Conservation (phyloP, 2,888 invertebrate species). For the Encarsia formosa region DNA sequence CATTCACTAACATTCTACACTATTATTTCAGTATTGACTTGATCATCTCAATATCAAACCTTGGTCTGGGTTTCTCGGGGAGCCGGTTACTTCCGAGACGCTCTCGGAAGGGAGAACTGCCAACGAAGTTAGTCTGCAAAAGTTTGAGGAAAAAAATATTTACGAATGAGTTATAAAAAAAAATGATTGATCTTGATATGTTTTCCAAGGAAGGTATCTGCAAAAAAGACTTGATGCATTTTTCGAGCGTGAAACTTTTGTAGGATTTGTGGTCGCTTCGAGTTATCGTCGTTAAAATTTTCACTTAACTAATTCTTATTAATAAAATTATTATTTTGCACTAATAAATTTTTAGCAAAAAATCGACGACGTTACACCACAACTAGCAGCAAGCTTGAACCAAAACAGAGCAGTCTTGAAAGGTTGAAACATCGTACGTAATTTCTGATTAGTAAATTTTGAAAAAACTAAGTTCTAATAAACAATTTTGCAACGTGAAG, state of each 20-base stretch:
- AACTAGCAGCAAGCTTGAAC: background rate
- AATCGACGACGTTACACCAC: background rate
- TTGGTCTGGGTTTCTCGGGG: conserved; percentile 76
- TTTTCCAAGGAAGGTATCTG: no score
- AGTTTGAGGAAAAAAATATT: conserved; percentile 33
- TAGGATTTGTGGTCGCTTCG: background rate
- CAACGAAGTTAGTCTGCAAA: conserved; percentile 59
- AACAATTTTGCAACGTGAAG: no score
- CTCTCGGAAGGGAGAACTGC: conserved; percentile 83
- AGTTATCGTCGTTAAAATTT: no score
- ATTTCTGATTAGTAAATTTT: no score
- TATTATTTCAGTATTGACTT: no score
- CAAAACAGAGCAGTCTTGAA: background rate
- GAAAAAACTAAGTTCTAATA: no score
- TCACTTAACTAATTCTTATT: background rate
- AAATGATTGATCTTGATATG: no score
- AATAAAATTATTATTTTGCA: background rate
- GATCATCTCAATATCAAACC: conserved; percentile 64
- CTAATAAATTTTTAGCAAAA: background rate
- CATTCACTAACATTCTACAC: no score
- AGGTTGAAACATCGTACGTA: background rate
- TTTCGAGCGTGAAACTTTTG: background rate
- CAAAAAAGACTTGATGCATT: no score
- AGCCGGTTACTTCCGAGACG: conserved; percentile 83
- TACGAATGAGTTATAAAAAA: no score